Percentiles rank a stretch among this genome's conserved stretches.
Evolutionary conservation across 2,888 invertebrate species (phyloP).

Genomic region (Cynaeus angustus): DNA sequence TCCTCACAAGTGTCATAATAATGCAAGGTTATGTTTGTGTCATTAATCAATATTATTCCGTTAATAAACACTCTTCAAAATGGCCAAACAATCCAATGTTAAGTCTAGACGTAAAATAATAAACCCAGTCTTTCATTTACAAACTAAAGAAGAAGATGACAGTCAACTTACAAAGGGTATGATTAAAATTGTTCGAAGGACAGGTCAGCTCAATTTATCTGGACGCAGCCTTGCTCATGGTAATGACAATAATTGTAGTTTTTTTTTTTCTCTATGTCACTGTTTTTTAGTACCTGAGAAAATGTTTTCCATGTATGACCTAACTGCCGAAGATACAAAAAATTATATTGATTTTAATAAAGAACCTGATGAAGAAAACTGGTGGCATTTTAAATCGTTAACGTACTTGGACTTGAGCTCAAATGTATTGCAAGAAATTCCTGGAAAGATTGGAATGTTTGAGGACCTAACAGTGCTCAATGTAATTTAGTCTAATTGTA

Average conservation of each 20-base stretch:
- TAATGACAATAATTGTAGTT: constrained; percentile 65
- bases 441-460: constrained; percentile 79
- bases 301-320: constrained; percentile 83
- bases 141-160: constrained; percentile 82
- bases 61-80: constrained; percentile 47
- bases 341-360: constrained; percentile 76
- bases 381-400: constrained; percentile 90
- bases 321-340: constrained; percentile 77
- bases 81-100: constrained; percentile 66
- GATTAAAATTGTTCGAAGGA: constrained; percentile 86
- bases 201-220: constrained; percentile 86
- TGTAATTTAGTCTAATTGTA: constrained; percentile 72
- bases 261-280: background rate
- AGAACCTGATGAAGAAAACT: constrained; percentile 73
- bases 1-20: constrained; percentile 25
- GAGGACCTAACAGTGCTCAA: constrained; percentile 81
- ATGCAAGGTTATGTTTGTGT: constrained; percentile 42
- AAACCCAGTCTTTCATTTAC: constrained; percentile 81
- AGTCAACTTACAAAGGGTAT: constrained; percentile 80
- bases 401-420: constrained; percentile 86
- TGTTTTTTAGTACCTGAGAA: constrained; percentile 78
- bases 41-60: constrained; percentile 30
- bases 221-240: constrained; percentile 84
- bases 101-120: constrained; percentile 68
- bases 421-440: constrained; percentile 79